Conservation (phyloP, 2,797 vertebrate genomes). For the Galaxias olidus region DNA sequence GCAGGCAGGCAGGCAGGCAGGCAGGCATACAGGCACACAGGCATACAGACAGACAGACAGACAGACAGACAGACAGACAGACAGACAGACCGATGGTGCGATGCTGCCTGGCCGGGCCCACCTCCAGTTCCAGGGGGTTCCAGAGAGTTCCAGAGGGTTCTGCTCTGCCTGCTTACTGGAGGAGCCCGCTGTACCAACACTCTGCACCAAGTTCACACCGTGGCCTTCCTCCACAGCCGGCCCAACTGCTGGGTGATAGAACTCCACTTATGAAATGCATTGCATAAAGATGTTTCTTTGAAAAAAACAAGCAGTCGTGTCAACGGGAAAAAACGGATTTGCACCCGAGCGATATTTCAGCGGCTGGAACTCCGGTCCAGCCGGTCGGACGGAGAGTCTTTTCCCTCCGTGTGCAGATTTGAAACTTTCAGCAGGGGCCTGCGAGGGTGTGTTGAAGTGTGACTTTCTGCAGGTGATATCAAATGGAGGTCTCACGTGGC, state of each 20-base stretch:
- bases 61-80: too few species aligned
- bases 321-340: too few species aligned
- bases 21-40: neutral
- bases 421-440: conserved; percentile 2
- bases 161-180: conserved; percentile 17
- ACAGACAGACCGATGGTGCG: too few species aligned
- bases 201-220: neutral
- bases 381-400: too few species aligned
- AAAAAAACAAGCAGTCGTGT: too few species aligned
- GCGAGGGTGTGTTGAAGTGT: conserved; percentile 29
- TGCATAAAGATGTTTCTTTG: neutral
- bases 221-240: neutral
- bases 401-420: conserved; percentile 4
- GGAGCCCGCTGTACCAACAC: conserved; percentile 20
- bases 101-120: too few species aligned
- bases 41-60: too few species aligned
- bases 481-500: conserved; percentile 33
- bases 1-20: neutral
- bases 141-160: conserved; percentile 3
- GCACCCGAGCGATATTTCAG: too few species aligned
- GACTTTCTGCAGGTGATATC: conserved; percentile 32
- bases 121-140: neutral
- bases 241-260: neutral
- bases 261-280: neutral
- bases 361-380: too few species aligned